phyloP scores from a whole-genome alignment of 92 coral and sea anemone genomes.

The Bergia sp. region DNA sequence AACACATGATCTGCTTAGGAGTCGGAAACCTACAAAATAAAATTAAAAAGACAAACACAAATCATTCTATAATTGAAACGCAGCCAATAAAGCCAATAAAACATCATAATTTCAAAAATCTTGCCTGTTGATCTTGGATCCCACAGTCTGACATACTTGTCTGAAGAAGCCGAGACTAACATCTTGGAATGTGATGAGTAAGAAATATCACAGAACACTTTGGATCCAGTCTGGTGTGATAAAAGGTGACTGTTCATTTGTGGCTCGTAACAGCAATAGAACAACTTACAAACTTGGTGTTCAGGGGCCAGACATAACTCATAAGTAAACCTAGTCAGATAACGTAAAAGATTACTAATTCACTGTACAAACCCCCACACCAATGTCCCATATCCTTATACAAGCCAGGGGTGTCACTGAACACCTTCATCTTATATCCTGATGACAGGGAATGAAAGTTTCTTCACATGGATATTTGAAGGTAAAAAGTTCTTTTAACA shows the following conservation, averaged over 20 bases:
- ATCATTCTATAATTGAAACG: background rate
- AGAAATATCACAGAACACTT: constrained; percentile 86
- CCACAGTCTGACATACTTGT: constrained; percentile 93
- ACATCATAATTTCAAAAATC: background rate
- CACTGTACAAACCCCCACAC: too few species aligned
- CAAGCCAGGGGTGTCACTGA: background rate
- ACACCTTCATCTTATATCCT: too few species aligned
- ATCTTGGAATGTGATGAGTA: constrained; percentile 82
- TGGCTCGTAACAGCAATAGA: background rate
- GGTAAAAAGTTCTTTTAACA: too few species aligned
- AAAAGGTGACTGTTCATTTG: background rate
- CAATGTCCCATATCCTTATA: constrained; percentile 15
- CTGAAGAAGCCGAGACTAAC: constrained; percentile 91
- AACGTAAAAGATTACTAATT: too few species aligned
- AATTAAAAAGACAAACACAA: too few species aligned
- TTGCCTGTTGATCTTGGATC: constrained; percentile 90
- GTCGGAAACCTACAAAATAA: too few species aligned
- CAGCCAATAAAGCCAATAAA: background rate
- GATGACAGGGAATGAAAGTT: too few species aligned
- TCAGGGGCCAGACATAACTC: too few species aligned
- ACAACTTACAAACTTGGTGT: background rate
- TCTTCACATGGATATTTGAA: too few species aligned
- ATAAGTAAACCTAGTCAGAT: too few species aligned
- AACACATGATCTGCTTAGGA: background rate
- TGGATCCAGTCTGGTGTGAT: constrained; percentile 81